Percentiles rank a stretch among this genome's conserved stretches.
These are phyloP conservation scores for Speoplatyrhinus poulsoni DNA, from an alignment of 2,113 vertebrate genomes.

Conservation along the genomic window DNA sequence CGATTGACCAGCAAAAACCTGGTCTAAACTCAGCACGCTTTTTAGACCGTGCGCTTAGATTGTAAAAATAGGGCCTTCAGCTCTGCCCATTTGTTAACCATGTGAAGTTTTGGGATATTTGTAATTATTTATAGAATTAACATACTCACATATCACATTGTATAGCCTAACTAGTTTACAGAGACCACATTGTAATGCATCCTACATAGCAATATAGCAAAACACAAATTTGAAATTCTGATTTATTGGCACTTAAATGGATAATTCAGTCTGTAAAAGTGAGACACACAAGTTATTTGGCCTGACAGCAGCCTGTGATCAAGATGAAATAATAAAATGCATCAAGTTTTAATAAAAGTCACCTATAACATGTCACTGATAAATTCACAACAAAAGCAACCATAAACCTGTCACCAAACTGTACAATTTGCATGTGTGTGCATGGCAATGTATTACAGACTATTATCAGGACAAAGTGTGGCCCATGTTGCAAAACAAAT, in stretches of 20 bases:
- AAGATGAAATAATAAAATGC: neutral
- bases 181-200: slow-evolving; percentile 6
- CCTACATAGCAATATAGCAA: slow-evolving; percentile 15
- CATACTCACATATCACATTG: too few species aligned
- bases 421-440: neutral
- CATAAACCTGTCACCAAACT: neutral
- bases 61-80: too few species aligned
- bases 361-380: neutral
- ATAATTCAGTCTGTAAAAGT: slow-evolving; percentile 16
- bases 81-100: too few species aligned
- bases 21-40: too few species aligned
- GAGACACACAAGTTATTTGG: slow-evolving; percentile 1
- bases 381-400: too few species aligned
- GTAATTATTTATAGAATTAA: too few species aligned
- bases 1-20: too few species aligned
- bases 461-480: slow-evolving; percentile 16
- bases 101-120: too few species aligned
- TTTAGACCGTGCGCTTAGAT: too few species aligned
- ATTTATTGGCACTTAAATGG: slow-evolving; percentile 69
- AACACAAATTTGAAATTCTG: slow-evolving; percentile 19
- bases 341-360: neutral
- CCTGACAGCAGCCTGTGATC: slow-evolving; percentile 18
- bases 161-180: neutral
- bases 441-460: neutral
- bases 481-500: slow-evolving; percentile 18